Evolutionary conservation across 2,888 invertebrate species (phyloP), one percentile per base, ranked within the genome.

Genomic region (Strigamia transsilvanica): DNA sequence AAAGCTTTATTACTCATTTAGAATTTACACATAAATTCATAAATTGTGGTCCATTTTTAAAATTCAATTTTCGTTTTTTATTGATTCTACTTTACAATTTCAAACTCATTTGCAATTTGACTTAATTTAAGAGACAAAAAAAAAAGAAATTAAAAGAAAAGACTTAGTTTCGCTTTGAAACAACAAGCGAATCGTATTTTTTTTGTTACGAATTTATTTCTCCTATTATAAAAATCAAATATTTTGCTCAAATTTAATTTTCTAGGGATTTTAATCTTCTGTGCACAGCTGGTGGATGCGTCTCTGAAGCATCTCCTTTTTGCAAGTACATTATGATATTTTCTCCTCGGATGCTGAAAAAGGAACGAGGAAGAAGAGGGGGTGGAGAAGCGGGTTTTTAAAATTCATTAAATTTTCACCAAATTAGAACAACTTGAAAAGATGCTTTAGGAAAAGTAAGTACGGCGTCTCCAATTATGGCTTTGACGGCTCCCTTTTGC

Each of bases 271-370:
- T 56, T 73, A 73, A 73, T 73, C 73, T 73, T 27, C 32, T 27
- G 73, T 73, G 73, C 73, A 73, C 73, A 73, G 73, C 73, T 73
- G 73, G 73, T 73, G 73, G 73, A n/a, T 73, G 73, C 73, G 73
- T 73, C 73, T 73, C 61, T 66, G 10, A 27, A 32, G 12, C 73
- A 18, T 56, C 56, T 56, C 18, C 56, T n/a, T 18, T n/a, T 46
- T 56, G 18, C 56, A 56, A 73, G 73, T 73, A 15, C 73, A 23
- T 73, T 32, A 73, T 73, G 32, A 32, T 73, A 10, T 12, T 51
- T 51, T 18, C 32, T 73, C 13, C 2, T 32, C 56, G 18, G 56
- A 56, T 56, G 56, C 56, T 56, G 18, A 56, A 51, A 51, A n/a
- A n/a, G 51, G n/a, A 51, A 13, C 15, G 15, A 42, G n/a, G 51